Conservation (phyloP, 2,797 vertebrate genomes). For the Catharus ustulatus region DNA sequence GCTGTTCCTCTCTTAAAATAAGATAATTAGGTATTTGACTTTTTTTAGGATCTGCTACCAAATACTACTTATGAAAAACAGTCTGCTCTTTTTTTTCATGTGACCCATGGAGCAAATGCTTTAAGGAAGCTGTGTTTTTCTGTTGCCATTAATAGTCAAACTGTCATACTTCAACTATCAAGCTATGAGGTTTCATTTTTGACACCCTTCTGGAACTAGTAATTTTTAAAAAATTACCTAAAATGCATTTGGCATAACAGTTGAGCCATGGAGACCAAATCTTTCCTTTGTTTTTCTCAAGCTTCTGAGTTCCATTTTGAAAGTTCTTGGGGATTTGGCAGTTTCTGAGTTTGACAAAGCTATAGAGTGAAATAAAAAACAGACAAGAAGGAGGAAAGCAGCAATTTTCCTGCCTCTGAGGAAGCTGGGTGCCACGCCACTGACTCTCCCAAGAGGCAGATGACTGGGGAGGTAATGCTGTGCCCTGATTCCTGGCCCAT, state of each 20-base stretch:
- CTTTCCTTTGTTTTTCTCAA: not conserved
- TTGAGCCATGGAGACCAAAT: rapidly evolving
- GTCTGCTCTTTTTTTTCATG: not conserved
- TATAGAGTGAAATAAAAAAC: not conserved
- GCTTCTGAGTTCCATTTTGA: not conserved
- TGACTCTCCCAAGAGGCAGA: rapidly evolving
- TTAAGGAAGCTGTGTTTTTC: not conserved
- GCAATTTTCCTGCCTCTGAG: not conserved
- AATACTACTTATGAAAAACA: not conserved
- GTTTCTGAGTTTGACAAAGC: not conserved
- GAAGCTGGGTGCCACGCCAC: not conserved
- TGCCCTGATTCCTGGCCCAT: rapidly evolving
- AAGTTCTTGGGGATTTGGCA: not conserved
- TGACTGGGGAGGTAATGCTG: not conserved
- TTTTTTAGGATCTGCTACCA: not conserved
- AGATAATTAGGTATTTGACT: not conserved
- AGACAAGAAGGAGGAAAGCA: not conserved
- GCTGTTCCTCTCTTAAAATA: not conserved
- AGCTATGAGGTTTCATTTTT: not conserved
- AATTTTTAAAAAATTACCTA: rapidly evolving
- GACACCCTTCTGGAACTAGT: not conserved
- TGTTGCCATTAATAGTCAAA: not conserved
- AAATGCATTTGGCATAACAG: not conserved
- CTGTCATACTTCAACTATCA: not conserved
- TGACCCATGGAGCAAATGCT: not conserved